Conservation (phyloP, 2,888 invertebrate species). For the Tholera decimalis region DNA sequence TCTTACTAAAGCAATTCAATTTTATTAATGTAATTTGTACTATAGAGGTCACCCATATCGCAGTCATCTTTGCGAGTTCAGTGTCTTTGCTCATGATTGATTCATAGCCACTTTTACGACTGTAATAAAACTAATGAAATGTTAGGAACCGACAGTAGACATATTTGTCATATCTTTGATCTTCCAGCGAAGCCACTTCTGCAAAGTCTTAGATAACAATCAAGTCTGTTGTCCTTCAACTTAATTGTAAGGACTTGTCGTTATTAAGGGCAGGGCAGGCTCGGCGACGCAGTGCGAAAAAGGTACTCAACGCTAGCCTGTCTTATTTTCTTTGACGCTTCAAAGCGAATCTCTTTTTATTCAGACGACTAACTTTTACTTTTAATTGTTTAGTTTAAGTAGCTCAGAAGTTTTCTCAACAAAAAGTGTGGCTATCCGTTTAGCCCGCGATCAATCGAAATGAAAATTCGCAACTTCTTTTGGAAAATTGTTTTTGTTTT, state of each 20-base stretch:
- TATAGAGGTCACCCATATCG: neutral
- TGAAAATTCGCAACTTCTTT: slow-evolving; percentile 45
- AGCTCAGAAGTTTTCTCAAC: slow-evolving; percentile 34
- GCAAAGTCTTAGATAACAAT: slow-evolving; percentile 74
- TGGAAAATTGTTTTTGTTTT: slow-evolving; percentile 20
- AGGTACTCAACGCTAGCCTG: slow-evolving; percentile 70
- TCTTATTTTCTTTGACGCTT: slow-evolving; percentile 68
- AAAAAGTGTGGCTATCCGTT: slow-evolving; percentile 38
- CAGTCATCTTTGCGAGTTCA: neutral
- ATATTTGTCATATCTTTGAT: slow-evolving; percentile 72
- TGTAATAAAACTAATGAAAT: slow-evolving; percentile 53
- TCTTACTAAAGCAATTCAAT: neutral
- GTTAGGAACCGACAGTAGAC: slow-evolving; percentile 48
- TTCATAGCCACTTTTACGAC: slow-evolving; percentile 42
- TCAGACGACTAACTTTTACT: slow-evolving; percentile 64
- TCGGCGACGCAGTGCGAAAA: slow-evolving; percentile 60
- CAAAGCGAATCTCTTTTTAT: slow-evolving; percentile 70
- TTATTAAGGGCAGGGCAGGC: slow-evolving; percentile 67
- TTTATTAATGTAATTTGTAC: neutral
- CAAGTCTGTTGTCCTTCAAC: slow-evolving; percentile 73
- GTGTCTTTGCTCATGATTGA: slow-evolving; percentile 4
- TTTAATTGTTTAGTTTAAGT: slow-evolving; percentile 68
- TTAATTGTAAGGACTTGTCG: slow-evolving; percentile 76
- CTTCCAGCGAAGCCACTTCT: slow-evolving; percentile 68
- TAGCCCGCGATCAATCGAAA: slow-evolving; percentile 31